Evolutionary conservation across 2,888 invertebrate species (phyloP).

Genomic region (Heliothis peltigera): DNA sequence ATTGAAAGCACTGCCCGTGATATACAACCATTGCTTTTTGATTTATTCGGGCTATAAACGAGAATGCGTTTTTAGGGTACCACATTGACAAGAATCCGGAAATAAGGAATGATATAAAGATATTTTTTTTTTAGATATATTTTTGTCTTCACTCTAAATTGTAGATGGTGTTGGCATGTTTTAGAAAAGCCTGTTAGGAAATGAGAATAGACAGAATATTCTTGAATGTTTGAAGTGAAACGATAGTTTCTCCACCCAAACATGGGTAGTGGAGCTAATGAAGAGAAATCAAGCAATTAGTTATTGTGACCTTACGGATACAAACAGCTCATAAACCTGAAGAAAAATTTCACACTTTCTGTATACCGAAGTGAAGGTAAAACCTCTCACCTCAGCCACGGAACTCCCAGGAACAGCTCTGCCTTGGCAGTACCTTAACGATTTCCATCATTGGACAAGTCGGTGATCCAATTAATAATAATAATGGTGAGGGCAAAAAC

Average conservation of each 20-base stretch:
- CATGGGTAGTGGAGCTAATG: background rate
- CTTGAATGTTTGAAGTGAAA: background rate
- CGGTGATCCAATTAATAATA: constrained; percentile 89
- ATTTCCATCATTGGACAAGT: constrained; percentile 76
- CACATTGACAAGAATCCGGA: constrained; percentile 42
- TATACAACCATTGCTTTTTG: constrained; percentile 59
- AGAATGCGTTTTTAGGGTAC: constrained; percentile 67
- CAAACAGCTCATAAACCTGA: constrained; percentile 11
- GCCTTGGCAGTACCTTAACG: constrained; percentile 74
- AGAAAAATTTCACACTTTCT: background rate
- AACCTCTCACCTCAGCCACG: constrained; percentile 51
- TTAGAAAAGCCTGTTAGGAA: background rate
- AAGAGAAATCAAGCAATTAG: constrained; percentile 1
- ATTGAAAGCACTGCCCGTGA: constrained; percentile 63
- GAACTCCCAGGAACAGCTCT: constrained; percentile 62
- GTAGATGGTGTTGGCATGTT: background rate
- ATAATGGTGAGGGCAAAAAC: constrained; percentile 83
- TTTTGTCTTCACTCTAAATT: background rate
- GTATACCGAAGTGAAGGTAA: background rate
- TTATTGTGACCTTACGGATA: background rate
- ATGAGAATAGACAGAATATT: background rate
- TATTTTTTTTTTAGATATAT: background rate
- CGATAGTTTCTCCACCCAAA: background rate
- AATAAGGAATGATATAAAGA: constrained; percentile 25
- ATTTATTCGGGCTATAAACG: constrained; percentile 73